These are phyloP conservation scores for Synodontis membranacea DNA, from an alignment of 2,113 vertebrate species.

Conservation along the genomic window DNA sequence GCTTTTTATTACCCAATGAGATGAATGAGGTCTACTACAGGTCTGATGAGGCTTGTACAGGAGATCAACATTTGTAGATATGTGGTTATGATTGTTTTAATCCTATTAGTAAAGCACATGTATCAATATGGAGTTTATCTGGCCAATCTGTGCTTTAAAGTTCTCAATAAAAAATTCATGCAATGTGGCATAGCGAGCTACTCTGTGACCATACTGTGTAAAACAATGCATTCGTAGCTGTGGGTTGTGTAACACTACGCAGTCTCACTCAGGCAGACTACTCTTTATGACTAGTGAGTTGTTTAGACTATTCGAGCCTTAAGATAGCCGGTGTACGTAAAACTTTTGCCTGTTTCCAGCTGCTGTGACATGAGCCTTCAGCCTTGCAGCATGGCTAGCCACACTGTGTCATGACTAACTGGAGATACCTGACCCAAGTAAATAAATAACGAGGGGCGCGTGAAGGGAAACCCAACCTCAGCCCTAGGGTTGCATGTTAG, in stretches of 20 bases:
- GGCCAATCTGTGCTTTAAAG: no score
- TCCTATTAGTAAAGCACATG: background rate
- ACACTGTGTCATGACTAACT: background rate
- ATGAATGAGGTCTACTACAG: background rate
- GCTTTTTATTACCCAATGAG: background rate
- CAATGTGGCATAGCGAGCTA: background rate
- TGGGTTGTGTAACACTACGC: background rate
- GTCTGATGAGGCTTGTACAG: background rate
- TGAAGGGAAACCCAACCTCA: background rate
- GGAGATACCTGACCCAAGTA: background rate
- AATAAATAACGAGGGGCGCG: background rate
- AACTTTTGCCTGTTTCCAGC: background rate
- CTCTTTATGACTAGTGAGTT: background rate
- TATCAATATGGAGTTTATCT: background rate
- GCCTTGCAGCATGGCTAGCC: background rate
- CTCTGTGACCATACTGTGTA: background rate
- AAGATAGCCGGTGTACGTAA: background rate
- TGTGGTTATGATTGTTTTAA: background rate
- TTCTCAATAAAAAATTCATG: background rate
- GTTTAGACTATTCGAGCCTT: background rate
- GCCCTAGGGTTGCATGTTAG: background rate
- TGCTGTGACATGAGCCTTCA: background rate
- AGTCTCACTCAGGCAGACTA: background rate
- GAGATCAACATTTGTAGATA: no score
- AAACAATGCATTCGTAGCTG: background rate